Evolutionary conservation across 2,888 invertebrate genomes (phyloP).

Genomic region (Unio pictorum): DNA sequence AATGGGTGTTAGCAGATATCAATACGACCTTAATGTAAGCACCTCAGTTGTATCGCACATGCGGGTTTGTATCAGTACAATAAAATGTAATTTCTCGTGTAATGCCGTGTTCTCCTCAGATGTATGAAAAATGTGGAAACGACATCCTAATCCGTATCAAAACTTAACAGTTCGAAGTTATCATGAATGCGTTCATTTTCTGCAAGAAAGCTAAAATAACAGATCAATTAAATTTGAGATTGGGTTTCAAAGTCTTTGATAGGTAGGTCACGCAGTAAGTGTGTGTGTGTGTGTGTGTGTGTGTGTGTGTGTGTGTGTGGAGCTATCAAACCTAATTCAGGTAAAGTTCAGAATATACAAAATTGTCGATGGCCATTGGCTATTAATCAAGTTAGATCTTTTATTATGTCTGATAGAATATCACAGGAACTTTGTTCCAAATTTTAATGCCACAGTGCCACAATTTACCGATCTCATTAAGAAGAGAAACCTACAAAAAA

Average conservation of each 20-base stretch:
- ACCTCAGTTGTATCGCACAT: too few relatives aligned
- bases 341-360: conserved; percentile 4
- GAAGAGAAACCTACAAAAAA: conserved; percentile 13
- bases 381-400: conserved; percentile 13
- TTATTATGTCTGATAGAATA: conserved; percentile 15
- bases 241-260: conserved; percentile 1
- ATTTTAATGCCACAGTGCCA: conserved; percentile 14
- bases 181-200: not conserved
- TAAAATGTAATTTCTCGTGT: not conserved
- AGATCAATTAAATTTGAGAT: conserved; percentile 9
- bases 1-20: too few relatives aligned
- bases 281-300: not conserved
- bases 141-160: conserved; percentile 1
- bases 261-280: conserved; percentile 11
- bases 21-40: too few relatives aligned
- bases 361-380: not conserved
- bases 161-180: not conserved
- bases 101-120: conserved; percentile 1
- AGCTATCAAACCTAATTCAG: not conserved
- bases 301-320: not conserved
- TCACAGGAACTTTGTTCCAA: conserved; percentile 16
- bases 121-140: conserved; percentile 6
- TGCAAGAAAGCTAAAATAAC: conserved; percentile 6
- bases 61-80: not conserved
- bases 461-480: conserved; percentile 18